Evolutionary conservation across 1,140 invertebrate genomes (phyloP).

Genomic region (Drosophila bipectinata): DNA sequence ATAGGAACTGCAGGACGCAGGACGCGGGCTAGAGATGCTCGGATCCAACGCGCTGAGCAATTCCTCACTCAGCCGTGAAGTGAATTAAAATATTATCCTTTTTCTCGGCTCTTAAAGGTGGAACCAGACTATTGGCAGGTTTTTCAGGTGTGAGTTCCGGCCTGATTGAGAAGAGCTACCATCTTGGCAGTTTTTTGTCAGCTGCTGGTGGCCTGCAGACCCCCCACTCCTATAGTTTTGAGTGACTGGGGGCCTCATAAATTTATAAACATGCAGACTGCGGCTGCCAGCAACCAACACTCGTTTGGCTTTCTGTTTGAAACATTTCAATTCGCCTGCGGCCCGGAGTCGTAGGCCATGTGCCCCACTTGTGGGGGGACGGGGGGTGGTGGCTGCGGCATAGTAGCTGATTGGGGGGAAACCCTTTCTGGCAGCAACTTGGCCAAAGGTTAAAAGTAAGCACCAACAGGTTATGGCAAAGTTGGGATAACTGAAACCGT

Average conservation of each 20-base stretch:
- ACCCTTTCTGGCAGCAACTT: background rate
- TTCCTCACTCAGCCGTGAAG: background rate
- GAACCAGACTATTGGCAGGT: no score
- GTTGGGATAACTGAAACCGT: slow-evolving; percentile 13
- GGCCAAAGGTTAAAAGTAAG: slow-evolving; percentile 1
- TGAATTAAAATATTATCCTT: background rate
- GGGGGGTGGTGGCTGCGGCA: background rate
- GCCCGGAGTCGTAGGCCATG: slow-evolving; percentile 24
- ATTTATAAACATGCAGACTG: slow-evolving; percentile 32
- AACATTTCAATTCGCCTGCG: slow-evolving; percentile 41
- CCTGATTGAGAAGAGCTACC: no score
- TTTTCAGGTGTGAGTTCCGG: no score
- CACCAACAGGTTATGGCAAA: slow-evolving; percentile 18
- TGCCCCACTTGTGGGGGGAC: background rate
- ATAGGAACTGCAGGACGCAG: slow-evolving; percentile 15
- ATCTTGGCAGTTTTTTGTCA: background rate
- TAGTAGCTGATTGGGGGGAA: background rate
- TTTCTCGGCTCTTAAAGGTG: no score
- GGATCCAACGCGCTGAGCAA: background rate
- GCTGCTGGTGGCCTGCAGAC: background rate
- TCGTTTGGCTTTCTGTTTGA: slow-evolving; percentile 31
- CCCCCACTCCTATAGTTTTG: slow-evolving; percentile 2
- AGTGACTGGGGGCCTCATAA: slow-evolving; percentile 36
- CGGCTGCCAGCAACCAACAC: slow-evolving; percentile 14
- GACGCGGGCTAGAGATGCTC: slow-evolving; percentile 1